Evolutionary conservation across 2,113 vertebrate genomes (phyloP).

Genomic region (Syrmaticus mikado): DNA sequence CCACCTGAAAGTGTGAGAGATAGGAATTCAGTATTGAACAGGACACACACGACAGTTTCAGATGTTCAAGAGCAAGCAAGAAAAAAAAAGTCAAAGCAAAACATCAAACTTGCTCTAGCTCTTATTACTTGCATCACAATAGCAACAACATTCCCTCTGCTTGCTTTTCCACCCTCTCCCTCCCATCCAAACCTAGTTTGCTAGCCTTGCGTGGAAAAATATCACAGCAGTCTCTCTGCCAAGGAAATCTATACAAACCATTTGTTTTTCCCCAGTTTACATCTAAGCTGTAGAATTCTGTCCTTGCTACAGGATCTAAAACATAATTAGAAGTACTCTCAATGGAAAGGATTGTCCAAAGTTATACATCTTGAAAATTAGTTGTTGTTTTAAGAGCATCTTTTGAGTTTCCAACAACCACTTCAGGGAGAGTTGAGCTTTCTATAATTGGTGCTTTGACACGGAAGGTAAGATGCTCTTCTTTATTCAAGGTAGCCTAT

Average conservation of each 20-base stretch:
- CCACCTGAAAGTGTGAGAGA: constrained; percentile 96
- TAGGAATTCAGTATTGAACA: constrained; percentile 82
- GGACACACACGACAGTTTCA: constrained; percentile 75
- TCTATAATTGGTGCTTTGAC: not conserved
- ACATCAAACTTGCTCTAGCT: not conserved
- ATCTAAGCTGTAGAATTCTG: not conserved
- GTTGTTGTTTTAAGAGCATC: not conserved
- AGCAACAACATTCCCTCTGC: not conserved
- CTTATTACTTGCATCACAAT: fast-evolving
- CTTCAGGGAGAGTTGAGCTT: not conserved
- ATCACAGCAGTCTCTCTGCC: not conserved
- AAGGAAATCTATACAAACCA: not conserved
- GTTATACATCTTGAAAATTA: not conserved
- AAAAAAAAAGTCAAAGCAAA: constrained; percentile 38
- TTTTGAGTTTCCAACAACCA: not conserved
- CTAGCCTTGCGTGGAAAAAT: not conserved
- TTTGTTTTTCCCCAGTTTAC: not conserved
- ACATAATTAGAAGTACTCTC: too few species aligned
- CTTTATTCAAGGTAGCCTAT: not conserved
- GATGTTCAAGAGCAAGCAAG: constrained; percentile 68
- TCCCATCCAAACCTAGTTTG: not conserved
- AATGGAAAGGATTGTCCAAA: not conserved
- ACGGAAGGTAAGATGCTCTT: not conserved
- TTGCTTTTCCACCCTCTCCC: not conserved
- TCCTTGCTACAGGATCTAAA: not conserved